Evolutionary conservation across 2,888 invertebrate species (phyloP).

Genomic region (Polyommatus icarus): DNA sequence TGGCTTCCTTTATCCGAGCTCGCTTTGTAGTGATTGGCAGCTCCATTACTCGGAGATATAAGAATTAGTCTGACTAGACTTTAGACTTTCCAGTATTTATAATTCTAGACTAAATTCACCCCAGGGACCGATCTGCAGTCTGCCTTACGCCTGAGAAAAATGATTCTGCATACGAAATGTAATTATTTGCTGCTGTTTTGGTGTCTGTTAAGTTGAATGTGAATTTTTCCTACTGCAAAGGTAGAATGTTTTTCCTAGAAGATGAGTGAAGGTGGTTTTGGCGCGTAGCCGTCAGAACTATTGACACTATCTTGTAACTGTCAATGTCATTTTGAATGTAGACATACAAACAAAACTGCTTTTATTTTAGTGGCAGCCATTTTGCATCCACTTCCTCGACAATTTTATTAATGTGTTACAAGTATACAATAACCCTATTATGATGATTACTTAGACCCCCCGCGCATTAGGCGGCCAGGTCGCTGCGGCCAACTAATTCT

Average conservation of each 20-base stretch:
- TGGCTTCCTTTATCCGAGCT: conserved; percentile 53
- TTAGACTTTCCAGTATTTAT: neutral
- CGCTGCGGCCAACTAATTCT: too few species aligned
- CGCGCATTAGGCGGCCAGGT: too few species aligned
- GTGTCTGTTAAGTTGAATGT: conserved; percentile 26
- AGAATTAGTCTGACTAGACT: conserved; percentile 63
- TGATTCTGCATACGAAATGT: conserved; percentile 49
- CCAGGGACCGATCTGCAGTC: conserved; percentile 56
- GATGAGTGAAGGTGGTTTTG: too few species aligned
- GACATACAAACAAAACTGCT: too few species aligned
- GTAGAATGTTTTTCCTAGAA: neutral
- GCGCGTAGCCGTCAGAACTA: too few species aligned
- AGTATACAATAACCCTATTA: too few species aligned
- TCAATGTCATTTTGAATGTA: too few species aligned
- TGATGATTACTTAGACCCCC: too few species aligned
- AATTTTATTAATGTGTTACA: too few species aligned
- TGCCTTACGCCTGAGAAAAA: conserved; percentile 57
- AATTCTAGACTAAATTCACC: conserved; percentile 70
- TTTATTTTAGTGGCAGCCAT: too few species aligned
- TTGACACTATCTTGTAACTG: too few species aligned
- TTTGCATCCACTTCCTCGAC: too few species aligned
- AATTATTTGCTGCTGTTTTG: conserved; percentile 37
- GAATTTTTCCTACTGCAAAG: neutral
- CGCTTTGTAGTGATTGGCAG: conserved; percentile 76
- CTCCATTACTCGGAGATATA: conserved; percentile 73